Evolutionary conservation across 2,113 vertebrate genomes (phyloP).

Genomic region (Silurus asotus): DNA sequence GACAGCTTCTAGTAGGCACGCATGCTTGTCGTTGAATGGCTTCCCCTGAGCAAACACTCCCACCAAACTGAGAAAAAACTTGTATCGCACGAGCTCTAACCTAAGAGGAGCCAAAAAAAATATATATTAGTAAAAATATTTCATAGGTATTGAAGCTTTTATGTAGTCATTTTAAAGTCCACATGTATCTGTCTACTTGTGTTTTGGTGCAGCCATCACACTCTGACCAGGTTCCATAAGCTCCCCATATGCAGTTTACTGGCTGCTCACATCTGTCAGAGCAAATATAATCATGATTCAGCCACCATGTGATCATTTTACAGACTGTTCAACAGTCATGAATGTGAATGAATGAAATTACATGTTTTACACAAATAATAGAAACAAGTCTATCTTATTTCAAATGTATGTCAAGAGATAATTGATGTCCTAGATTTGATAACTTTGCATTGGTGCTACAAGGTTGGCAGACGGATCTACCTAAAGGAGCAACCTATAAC

Average conservation of each 20-base stretch:
- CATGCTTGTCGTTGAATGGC: constrained; percentile 74
- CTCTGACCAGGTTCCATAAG: constrained; percentile 83
- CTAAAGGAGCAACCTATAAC: background rate
- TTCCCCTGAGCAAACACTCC: constrained; percentile 73
- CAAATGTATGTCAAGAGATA: background rate
- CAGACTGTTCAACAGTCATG: background rate
- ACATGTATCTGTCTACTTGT: constrained; percentile 55
- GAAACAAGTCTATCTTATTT: background rate
- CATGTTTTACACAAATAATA: background rate
- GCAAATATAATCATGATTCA: background rate
- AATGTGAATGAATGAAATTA: background rate
- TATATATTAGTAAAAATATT: background rate
- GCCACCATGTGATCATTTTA: background rate
- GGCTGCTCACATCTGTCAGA: constrained; percentile 63
- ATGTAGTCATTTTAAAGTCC: background rate
- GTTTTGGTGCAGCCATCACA: constrained; percentile 81
- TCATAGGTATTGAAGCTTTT: background rate
- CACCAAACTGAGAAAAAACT: constrained; percentile 82
- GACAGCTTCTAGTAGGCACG: constrained; percentile 77
- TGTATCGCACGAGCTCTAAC: constrained; percentile 73
- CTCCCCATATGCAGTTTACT: constrained; percentile 81
- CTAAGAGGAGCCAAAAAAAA: constrained; percentile 62
- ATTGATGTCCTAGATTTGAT: too few relatives aligned
- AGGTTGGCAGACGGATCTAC: background rate
- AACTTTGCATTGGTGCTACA: background rate